phyloP scores from a whole-genome alignment of 2,113 vertebrate species.

The Pluvialis apricaria region DNA sequence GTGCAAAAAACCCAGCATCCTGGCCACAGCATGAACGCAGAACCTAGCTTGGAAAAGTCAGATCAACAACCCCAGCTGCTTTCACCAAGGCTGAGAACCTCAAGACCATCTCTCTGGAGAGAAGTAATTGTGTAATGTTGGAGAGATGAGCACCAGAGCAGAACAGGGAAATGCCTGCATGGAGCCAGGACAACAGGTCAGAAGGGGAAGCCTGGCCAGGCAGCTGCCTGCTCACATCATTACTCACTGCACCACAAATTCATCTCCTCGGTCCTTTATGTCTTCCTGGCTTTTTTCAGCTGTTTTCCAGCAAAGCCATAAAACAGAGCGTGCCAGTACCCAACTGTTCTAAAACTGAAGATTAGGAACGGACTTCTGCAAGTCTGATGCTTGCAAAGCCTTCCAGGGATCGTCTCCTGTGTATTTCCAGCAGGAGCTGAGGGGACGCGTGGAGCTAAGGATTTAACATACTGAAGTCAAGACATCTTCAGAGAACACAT shows the following conservation, averaged over 20 bases:
- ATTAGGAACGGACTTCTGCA: background rate
- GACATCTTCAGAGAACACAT: background rate
- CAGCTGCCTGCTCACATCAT: conserved; percentile 32
- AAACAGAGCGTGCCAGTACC: background rate
- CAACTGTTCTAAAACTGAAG: background rate
- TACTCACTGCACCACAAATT: background rate
- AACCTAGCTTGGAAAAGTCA: background rate
- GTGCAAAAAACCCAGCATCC: background rate
- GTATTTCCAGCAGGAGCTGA: background rate
- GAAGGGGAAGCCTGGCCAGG: conserved; percentile 11
- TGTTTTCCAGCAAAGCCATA: background rate
- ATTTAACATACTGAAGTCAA: background rate
- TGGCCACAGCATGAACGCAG: background rate
- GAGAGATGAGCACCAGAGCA: background rate
- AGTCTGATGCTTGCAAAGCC: background rate
- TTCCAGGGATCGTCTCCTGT: background rate
- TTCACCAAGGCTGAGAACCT: background rate
- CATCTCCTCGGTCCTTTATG: background rate
- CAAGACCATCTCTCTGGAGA: background rate
- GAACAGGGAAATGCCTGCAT: background rate
- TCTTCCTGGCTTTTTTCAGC: background rate
- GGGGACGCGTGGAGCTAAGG: background rate
- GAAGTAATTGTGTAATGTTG: background rate
- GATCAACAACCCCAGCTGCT: background rate
- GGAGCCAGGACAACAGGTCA: background rate